A percentile compares a stretch with the other conserved stretches of the same genome.
These are phyloP conservation scores for Endomychus coccineus DNA, from an alignment of 2,888 invertebrate species.

Conservation along the genomic window DNA sequence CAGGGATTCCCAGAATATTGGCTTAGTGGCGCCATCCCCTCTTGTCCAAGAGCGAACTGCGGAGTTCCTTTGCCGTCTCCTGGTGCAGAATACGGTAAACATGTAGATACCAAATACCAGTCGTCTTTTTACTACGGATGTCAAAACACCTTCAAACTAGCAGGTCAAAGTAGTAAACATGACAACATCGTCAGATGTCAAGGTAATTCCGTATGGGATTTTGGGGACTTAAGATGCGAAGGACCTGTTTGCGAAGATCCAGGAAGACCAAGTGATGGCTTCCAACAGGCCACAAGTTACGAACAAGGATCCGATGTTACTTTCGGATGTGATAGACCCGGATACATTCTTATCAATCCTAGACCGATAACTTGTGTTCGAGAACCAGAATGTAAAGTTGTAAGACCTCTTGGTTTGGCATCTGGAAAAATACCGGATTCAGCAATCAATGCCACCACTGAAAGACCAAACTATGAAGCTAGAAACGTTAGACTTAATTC, in stretches of 20 bases:
- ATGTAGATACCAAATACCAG: slow-evolving; percentile 80
- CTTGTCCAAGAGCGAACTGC: slow-evolving; percentile 84
- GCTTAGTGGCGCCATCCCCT: slow-evolving; percentile 78
- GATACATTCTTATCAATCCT: slow-evolving; percentile 87
- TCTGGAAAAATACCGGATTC: slow-evolving; percentile 91
- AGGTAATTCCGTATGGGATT: slow-evolving; percentile 93
- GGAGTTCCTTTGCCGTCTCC: slow-evolving; percentile 87
- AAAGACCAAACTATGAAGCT: slow-evolving; percentile 85
- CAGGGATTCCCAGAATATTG: slow-evolving; percentile 83
- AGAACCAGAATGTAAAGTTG: slow-evolving; percentile 90
- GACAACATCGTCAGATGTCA: slow-evolving; percentile 90
- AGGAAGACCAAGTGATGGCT: slow-evolving; percentile 86
- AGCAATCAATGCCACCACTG: slow-evolving; percentile 91
- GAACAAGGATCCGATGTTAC: slow-evolving; percentile 86
- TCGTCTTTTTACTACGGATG: slow-evolving; percentile 94
- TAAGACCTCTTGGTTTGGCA: slow-evolving; percentile 82
- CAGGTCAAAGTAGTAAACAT: slow-evolving; percentile 84
- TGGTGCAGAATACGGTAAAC: slow-evolving; percentile 88
- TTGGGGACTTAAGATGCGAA: slow-evolving; percentile 91
- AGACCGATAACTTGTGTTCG: slow-evolving; percentile 83
- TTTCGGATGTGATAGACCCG: slow-evolving; percentile 85
- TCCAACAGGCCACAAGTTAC: slow-evolving; percentile 75
- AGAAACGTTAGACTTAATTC: slow-evolving; percentile 83
- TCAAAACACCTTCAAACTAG: slow-evolving; percentile 89
- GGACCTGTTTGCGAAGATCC: slow-evolving; percentile 96